Conservation (phyloP, 2,113 vertebrate genomes). For the Tretioscincus oriximinensis region DNA sequence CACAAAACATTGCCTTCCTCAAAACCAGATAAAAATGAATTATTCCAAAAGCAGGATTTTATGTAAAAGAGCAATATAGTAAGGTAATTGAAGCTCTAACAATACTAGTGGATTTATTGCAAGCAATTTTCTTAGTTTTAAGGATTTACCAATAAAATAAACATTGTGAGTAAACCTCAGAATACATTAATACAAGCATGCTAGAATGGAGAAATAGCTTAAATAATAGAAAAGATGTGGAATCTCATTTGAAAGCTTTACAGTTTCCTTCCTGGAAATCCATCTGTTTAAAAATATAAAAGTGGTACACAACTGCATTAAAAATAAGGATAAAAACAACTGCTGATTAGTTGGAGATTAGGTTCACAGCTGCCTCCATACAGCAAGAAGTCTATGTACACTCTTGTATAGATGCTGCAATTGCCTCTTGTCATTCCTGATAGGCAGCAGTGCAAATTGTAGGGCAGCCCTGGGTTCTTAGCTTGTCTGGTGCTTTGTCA, state of each 20-base stretch:
- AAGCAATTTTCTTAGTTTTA: slow-evolving; percentile 30
- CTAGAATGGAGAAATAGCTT: slow-evolving; percentile 24
- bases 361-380: no score
- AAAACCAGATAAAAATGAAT: not conserved
- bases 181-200: not conserved
- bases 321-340: no score
- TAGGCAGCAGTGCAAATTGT: no score
- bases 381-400: no score
- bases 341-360: no score
- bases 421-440: no score
- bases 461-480: no score
- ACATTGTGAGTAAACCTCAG: not conserved
- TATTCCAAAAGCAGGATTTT: slow-evolving; percentile 2
- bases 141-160: not conserved
- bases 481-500: no score
- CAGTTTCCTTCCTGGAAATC: not conserved
- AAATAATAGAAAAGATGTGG: not conserved
- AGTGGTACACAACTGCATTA: no score
- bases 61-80: not conserved
- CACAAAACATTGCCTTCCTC: not conserved
- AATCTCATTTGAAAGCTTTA: slow-evolving; percentile 2
- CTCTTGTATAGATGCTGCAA: no score
- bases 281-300: no score
- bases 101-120: slow-evolving; percentile 14
- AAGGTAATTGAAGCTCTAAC: not conserved